Evolutionary conservation across 2,888 invertebrate genomes (phyloP).

Genomic region (Tachina fera): DNA sequence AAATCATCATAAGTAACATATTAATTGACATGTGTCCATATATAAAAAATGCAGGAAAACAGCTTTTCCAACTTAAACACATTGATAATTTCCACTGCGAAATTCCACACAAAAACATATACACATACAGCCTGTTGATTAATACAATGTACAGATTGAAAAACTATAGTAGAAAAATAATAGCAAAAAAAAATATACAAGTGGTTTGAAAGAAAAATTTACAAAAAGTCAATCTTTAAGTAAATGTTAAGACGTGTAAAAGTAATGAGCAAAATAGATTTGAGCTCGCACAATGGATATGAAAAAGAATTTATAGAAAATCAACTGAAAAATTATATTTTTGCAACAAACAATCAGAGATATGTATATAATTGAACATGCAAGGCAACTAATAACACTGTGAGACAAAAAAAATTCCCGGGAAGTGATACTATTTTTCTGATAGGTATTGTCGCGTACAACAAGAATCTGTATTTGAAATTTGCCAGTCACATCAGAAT

Average conservation of each 20-base stretch:
- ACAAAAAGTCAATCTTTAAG: neutral
- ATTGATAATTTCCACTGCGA: conserved; percentile 17
- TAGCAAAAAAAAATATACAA: neutral
- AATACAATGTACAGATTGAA: conserved; percentile 7
- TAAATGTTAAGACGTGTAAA: conserved; percentile 1
- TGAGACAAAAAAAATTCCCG: no score
- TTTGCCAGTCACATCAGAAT: no score
- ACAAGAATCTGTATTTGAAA: no score
- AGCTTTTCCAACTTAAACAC: conserved; percentile 71
- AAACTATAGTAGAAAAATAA: conserved; percentile 2
- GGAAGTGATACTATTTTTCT: no score
- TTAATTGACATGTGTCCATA: conserved; percentile 71
- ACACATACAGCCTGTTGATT: neutral
- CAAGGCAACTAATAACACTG: no score
- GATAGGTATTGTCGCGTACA: no score
- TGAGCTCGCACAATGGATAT: neutral
- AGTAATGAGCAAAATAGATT: neutral
- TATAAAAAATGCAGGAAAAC: conserved; percentile 71
- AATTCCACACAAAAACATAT: neutral
- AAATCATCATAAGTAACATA: conserved; percentile 74
- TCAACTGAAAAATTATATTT: no score
- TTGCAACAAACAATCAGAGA: no score
- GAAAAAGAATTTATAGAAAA: neutral
- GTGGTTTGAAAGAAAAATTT: neutral
- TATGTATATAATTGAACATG: no score